Conservation (phyloP, 2,797 vertebrate genomes). For the Notoglanidium macrostoma region DNA sequence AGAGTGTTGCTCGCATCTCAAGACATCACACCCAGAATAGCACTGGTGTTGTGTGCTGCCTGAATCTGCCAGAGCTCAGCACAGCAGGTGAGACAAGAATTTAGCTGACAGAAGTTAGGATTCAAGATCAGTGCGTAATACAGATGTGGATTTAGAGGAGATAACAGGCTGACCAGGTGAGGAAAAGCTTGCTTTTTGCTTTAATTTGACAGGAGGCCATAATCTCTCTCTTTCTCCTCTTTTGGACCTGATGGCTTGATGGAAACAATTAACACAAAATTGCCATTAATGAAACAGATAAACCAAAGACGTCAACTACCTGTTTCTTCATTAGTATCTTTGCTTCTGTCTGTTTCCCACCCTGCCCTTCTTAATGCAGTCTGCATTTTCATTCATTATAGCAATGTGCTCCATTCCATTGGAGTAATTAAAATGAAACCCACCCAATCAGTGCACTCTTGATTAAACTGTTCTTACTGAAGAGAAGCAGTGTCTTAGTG, state of each 20-base stretch:
- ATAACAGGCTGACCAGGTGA: not conserved
- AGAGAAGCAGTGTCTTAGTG: not conserved
- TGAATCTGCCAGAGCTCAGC: slow-evolving; percentile 43
- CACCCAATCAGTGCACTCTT: slow-evolving; percentile 28
- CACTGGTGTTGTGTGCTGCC: slow-evolving; percentile 30
- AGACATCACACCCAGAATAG: slow-evolving; percentile 29
- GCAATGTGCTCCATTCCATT: slow-evolving; percentile 25
- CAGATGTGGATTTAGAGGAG: slow-evolving; percentile 14
- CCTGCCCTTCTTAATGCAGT: slow-evolving; percentile 10
- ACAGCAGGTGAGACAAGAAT: slow-evolving; percentile 38
- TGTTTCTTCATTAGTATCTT: slow-evolving; percentile 1
- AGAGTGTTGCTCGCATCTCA: slow-evolving; percentile 20
- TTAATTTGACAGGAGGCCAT: slow-evolving; percentile 12
- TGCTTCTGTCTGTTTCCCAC: not conserved
- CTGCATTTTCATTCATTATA: slow-evolving; percentile 35
- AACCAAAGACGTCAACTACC: slow-evolving; percentile 13
- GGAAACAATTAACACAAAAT: slow-evolving; percentile 21
- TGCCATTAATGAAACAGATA: slow-evolving; percentile 24
- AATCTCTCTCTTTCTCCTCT: not conserved
- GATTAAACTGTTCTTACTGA: slow-evolving; percentile 25
- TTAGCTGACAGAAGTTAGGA: slow-evolving; percentile 29
- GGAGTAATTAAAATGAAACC: slow-evolving; percentile 38
- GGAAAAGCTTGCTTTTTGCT: not conserved
- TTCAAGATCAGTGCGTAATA: slow-evolving; percentile 32
- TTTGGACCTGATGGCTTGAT: slow-evolving; percentile 8